Conservation (phyloP, 2,113 vertebrate genomes). For the Setophaga petechia region DNA sequence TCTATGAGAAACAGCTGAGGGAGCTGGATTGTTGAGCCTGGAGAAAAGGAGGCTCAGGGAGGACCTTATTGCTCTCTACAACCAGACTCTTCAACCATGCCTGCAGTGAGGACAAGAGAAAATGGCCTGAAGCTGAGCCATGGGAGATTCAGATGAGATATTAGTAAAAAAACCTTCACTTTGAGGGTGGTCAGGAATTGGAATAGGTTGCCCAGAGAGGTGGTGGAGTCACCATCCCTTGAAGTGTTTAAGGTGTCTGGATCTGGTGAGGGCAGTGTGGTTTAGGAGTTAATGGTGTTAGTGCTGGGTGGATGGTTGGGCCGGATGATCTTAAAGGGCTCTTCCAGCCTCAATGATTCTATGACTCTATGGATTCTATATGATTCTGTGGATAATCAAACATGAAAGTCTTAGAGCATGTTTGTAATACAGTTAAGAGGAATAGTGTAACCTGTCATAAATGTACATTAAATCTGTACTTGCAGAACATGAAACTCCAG, state of each 20-base stretch:
- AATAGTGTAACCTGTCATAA: background rate
- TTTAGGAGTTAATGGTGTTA: background rate
- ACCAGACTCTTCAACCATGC: background rate
- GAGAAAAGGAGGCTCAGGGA: background rate
- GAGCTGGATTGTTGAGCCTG: background rate
- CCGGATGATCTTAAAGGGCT: background rate
- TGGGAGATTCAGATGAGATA: background rate
- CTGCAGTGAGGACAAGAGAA: background rate
- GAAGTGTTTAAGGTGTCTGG: no score
- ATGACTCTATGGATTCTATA: background rate
- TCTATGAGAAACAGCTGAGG: background rate
- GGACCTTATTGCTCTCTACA: background rate
- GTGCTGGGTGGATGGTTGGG: background rate
- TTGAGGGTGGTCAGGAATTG: background rate
- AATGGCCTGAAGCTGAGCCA: background rate
- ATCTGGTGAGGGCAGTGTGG: no score
- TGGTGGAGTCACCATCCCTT: background rate
- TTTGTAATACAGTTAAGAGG: background rate
- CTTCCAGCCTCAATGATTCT: background rate
- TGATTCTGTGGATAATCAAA: background rate
- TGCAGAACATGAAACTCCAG: background rate
- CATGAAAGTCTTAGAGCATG: fast-evolving
- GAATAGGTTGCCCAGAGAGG: background rate
- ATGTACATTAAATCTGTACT: background rate
- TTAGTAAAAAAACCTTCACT: fast-evolving